phyloP scores from a whole-genome alignment of 2,113 vertebrate genomes.

The Leptobrachium ailaonicum region DNA sequence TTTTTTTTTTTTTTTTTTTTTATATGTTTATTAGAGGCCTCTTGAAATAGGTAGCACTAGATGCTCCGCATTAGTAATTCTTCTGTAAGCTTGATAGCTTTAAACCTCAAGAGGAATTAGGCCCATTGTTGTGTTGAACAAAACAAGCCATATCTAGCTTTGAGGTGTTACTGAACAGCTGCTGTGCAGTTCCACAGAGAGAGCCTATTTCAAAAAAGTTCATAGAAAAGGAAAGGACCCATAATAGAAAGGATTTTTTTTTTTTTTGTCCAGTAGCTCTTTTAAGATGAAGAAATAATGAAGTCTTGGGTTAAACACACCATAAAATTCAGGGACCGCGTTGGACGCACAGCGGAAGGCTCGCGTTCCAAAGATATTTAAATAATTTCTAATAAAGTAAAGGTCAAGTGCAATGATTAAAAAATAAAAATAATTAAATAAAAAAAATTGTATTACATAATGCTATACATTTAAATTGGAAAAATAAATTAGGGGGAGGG shows the following conservation, averaged over 20 bases:
- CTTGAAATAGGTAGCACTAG: constrained; percentile 44
- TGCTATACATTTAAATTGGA: too few species aligned
- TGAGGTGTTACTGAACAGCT: constrained; percentile 44
- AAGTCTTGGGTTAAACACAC: constrained; percentile 19
- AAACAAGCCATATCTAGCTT: constrained; percentile 24
- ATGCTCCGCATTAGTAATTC: constrained; percentile 16
- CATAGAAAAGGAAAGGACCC: too few species aligned
- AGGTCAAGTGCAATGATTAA: not conserved
- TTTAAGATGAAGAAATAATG: constrained; percentile 29
- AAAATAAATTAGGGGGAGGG: too few species aligned
- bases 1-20: constrained; percentile 35
- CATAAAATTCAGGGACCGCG: constrained; percentile 6
- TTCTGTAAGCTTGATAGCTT: constrained; percentile 40
- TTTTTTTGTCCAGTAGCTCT: constrained; percentile 11
- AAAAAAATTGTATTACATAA: too few species aligned
- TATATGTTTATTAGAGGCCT: constrained; percentile 37
- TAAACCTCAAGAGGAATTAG: constrained; percentile 39
- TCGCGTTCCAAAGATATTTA: constrained; percentile 11
- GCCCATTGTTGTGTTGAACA: constrained; percentile 39
- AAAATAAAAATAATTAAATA: too few species aligned
- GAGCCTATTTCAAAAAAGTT: constrained; percentile 29
- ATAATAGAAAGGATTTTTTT: too few species aligned
- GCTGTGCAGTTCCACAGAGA: constrained; percentile 22
- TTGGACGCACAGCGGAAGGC: constrained; percentile 6
- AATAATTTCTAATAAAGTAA: constrained; percentile 12